Conservation (phyloP, 2,797 vertebrate genomes). For the Thamnophis elegans region DNA sequence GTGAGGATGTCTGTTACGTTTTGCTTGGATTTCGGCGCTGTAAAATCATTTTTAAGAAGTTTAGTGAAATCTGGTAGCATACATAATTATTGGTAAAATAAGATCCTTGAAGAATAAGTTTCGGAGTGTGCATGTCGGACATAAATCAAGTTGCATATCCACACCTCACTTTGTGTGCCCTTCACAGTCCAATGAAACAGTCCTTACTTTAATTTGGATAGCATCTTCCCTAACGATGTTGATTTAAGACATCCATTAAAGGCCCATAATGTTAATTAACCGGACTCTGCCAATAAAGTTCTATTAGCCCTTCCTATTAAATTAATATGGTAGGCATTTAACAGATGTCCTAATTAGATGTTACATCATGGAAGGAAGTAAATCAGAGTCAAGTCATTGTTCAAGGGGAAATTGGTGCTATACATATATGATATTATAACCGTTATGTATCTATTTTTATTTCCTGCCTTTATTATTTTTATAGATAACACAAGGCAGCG, state of each 20-base stretch:
- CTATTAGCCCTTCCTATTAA: constrained; percentile 69
- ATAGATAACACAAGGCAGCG: neutral
- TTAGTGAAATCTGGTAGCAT: neutral
- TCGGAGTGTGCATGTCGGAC: neutral
- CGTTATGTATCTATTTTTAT: neutral
- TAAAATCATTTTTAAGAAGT: neutral
- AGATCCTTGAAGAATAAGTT: neutral
- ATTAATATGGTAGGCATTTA: constrained; percentile 73
- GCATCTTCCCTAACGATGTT: constrained; percentile 63
- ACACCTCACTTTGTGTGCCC: constrained; percentile 43
- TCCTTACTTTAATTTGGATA: constrained; percentile 65
- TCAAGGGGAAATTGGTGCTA: constrained; percentile 48
- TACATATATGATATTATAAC: neutral
- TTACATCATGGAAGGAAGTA: constrained; percentile 62
- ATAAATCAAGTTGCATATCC: neutral
- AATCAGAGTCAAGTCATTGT: constrained; percentile 60
- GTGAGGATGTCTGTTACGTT: neutral
- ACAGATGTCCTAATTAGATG: constrained; percentile 74
- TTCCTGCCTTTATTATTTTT: neutral
- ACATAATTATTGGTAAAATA: neutral
- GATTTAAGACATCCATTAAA: constrained; percentile 69
- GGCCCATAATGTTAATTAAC: constrained; percentile 71
- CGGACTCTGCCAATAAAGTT: constrained; percentile 65
- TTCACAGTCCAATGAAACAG: constrained; percentile 64
- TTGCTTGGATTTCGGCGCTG: neutral